Conservation (phyloP, 2,888 invertebrate genomes). For the Didymodactylos carnosus region DNA sequence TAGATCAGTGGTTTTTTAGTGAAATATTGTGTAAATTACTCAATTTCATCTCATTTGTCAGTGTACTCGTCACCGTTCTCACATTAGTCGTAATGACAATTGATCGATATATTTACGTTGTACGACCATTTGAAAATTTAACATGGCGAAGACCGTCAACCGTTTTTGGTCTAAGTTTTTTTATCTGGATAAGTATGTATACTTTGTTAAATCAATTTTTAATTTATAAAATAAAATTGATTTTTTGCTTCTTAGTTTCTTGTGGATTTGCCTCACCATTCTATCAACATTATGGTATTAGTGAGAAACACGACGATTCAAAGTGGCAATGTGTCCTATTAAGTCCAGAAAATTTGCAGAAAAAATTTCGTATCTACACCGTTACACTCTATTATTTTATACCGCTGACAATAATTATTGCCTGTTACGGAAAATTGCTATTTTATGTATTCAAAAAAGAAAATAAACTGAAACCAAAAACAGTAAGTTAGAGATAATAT, state of each 20-base stretch:
- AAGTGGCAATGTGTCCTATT: not conserved
- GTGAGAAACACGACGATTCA: not conserved
- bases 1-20: not conserved
- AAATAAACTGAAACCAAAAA: not conserved
- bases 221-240: not conserved
- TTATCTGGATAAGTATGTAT: constrained; percentile 7
- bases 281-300: not conserved
- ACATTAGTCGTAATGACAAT: constrained; percentile 13
- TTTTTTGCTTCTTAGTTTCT: not conserved
- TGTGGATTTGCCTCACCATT: not conserved
- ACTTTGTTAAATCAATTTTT: too few species aligned
- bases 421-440: not conserved
- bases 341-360: not conserved
- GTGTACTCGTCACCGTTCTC: constrained; percentile 6
- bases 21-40: not conserved
- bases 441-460: constrained; percentile 6
- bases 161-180: not conserved
- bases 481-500: not conserved
- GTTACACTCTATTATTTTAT: constrained; percentile 4
- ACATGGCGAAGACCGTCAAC: not conserved
- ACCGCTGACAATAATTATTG: constrained; percentile 5
- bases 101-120: constrained; percentile 9
- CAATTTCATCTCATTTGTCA: not conserved
- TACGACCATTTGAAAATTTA: constrained; percentile 2
- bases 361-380: not conserved